Conservation (phyloP, 2,888 invertebrate species). For the Altica lythri region DNA sequence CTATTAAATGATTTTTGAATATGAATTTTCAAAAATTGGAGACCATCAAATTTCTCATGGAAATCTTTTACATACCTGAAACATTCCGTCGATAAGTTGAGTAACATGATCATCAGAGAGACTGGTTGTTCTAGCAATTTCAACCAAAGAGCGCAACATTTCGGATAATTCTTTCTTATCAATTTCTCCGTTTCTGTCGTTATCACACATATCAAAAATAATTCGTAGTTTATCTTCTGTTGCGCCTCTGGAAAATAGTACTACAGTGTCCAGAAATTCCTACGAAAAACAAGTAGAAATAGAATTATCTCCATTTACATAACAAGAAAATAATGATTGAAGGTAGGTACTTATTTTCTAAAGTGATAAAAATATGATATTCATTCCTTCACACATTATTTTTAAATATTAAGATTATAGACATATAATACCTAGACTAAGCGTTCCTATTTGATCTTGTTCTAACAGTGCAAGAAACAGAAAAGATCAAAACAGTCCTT, state of each 20-base stretch:
- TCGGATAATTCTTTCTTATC: slow-evolving; percentile 92
- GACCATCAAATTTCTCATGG: too few relatives aligned
- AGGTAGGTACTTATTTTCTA: too few relatives aligned
- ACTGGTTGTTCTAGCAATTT: slow-evolving; percentile 90
- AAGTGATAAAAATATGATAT: too few relatives aligned
- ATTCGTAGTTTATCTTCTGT: slow-evolving; percentile 92
- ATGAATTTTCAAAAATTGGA: too few relatives aligned
- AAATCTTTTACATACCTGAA: slow-evolving; percentile 63
- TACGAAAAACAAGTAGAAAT: slow-evolving; percentile 48
- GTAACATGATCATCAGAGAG: slow-evolving; percentile 89
- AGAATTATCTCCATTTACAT: background rate
- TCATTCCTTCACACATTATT: too few relatives aligned
- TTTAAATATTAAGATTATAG: too few relatives aligned
- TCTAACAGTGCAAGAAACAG: too few relatives aligned
- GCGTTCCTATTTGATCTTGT: too few relatives aligned
- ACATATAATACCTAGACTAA: too few relatives aligned
- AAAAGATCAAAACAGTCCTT: too few relatives aligned
- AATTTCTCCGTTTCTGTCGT: slow-evolving; percentile 91
- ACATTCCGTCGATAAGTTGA: slow-evolving; percentile 93
- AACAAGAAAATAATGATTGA: too few relatives aligned
- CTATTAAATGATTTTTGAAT: too few relatives aligned
- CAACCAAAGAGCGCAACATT: slow-evolving; percentile 90
- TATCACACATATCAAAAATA: slow-evolving; percentile 97
- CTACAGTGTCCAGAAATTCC: slow-evolving; percentile 94
- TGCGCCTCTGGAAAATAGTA: slow-evolving; percentile 88